Evolutionary conservation across 2,888 invertebrate genomes (phyloP).

Genomic region (Stenoptilia bipunctidactyla): DNA sequence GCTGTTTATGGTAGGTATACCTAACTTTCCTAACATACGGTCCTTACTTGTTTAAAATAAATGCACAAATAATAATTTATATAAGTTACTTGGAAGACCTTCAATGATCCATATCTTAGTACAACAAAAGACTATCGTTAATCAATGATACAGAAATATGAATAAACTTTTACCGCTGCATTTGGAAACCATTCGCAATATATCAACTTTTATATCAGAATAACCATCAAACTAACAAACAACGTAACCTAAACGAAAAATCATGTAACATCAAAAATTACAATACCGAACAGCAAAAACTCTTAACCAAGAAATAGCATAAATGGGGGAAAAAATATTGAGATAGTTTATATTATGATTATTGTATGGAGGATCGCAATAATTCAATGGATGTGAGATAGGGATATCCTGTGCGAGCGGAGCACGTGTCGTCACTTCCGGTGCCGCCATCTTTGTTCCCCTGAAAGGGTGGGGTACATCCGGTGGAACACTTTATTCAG

Average conservation of each 20-base stretch:
- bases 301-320: neutral
- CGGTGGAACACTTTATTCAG: conserved; percentile 37
- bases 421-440: conserved; percentile 66
- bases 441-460: conserved; percentile 59
- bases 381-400: conserved; percentile 56
- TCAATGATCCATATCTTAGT: too few relatives aligned
- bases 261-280: conserved; percentile 12
- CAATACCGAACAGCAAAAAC: conserved; percentile 11
- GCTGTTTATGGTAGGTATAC: too few relatives aligned
- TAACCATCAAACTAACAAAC: neutral
- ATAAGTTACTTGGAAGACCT: too few relatives aligned
- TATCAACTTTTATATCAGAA: too few relatives aligned
- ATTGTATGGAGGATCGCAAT: conserved; percentile 39
- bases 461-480: conserved; percentile 24
- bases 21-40: too few relatives aligned
- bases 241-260: conserved; percentile 15
- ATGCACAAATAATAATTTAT: too few relatives aligned
- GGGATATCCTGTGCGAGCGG: conserved; percentile 57
- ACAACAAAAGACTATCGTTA: too few relatives aligned
- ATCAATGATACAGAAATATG: too few relatives aligned
- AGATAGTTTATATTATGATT: conserved; percentile 17
- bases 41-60: too few relatives aligned
- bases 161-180: too few relatives aligned
- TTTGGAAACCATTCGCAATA: too few relatives aligned
- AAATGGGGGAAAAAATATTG: conserved; percentile 4